Percentiles rank a stretch among this genome's conserved stretches.
Conservation (phyloP, 2,888 invertebrate genomes). For the Ochropleura leucogaster region DNA sequence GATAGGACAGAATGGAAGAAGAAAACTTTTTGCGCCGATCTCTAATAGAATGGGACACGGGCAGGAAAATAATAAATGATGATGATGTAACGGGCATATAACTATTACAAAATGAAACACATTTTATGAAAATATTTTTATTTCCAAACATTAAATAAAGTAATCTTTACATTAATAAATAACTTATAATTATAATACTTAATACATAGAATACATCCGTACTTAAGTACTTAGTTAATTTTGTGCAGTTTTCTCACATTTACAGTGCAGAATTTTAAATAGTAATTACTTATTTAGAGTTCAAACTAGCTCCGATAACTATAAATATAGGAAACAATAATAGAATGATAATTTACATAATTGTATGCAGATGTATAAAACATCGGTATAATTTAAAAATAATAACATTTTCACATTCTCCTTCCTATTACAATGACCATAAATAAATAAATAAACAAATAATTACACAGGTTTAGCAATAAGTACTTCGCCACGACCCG, state of each 20-base stretch:
- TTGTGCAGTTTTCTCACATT: slow-evolving; percentile 25
- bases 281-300: not conserved
- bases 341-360: not conserved
- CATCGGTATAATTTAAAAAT: not conserved
- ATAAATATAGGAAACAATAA: slow-evolving; percentile 7
- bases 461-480: not conserved
- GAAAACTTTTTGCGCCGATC: no score
- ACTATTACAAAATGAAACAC: slow-evolving; percentile 15
- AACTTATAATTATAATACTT: slow-evolving; percentile 50
- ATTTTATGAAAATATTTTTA: slow-evolving; percentile 42
- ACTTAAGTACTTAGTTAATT: slow-evolving; percentile 22
- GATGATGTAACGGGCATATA: not conserved
- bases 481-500: not conserved
- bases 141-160: slow-evolving; percentile 20
- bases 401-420: not conserved
- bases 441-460: not conserved
- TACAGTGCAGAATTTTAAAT: slow-evolving; percentile 27
- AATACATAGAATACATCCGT: slow-evolving; percentile 12
- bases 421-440: not conserved
- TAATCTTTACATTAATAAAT: slow-evolving; percentile 21
- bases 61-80: no score
- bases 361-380: not conserved
- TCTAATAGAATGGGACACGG: no score
- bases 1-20: no score
- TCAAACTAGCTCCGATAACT: slow-evolving; percentile 19